Evolutionary conservation across 1,140 invertebrate genomes (phyloP), one percentile per base, ranked within the genome.

Genomic region (Drosophila sp.): DNA sequence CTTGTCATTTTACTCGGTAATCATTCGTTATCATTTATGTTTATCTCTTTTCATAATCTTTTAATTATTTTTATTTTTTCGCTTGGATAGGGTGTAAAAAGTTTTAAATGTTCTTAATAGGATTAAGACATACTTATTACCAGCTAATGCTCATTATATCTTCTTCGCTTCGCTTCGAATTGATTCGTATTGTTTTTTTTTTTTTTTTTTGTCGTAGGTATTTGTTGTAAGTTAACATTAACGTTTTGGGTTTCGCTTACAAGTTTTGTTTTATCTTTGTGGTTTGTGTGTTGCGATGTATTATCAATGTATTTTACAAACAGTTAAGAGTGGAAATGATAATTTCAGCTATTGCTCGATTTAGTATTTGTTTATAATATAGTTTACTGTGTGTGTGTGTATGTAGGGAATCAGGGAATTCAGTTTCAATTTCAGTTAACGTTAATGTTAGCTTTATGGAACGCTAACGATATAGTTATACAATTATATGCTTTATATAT

Each of bases 21-120:
- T 74, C 58, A 53, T 72, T 78, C 72, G 65, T 78, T 72, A 76
- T 71, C 54, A 74, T 63, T 65, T 57, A 58, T 21, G n/a, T 59
- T 27, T 69, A 63, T 40, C 48, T 29, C 32, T 70, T 9, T 69
- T 62, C 25, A 25, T 1, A n/a, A n/a, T n/a, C n/a, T 67, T 41
- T 41, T 43, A 38, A 38, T 48, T 36, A 7, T 51, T 59, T 61
- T 53, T 38, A 53, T 32, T 27, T 58, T 61, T 79, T 57, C 65
- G 40, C 38, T 83, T 70, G 82, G 67, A 76, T 81, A 84, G 70
- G 74, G 74, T 87, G 83, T 87, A 87, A 86, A 86, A 86, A 86
- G 71, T 86, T 80, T 67, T 25, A 46, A 72, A 67, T 66, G 38
- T 67, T 72, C 63, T 67, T 54, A 72, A 54, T 77, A 73, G 58